A percentile compares a stretch with the other conserved stretches of the same genome.
These are phyloP conservation scores for Elgaria multicarinata DNA, from an alignment of 2,113 vertebrate species.

Conservation along the genomic window DNA sequence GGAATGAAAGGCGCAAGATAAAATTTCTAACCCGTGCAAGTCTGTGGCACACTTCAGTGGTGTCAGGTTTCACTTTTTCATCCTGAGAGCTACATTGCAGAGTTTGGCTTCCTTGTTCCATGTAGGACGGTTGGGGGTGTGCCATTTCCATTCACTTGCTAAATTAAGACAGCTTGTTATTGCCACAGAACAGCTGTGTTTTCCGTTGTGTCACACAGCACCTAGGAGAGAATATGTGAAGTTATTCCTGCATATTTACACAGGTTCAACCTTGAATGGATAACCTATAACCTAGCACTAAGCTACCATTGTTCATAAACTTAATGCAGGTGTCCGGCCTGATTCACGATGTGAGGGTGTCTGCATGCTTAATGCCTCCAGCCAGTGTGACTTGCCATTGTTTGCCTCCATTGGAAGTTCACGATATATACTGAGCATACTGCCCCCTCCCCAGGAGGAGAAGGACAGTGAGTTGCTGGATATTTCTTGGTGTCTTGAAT, in stretches of 20 bases:
- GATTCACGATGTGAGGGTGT: constrained; percentile 28
- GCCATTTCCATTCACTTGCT: constrained; percentile 24
- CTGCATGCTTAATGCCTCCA: constrained; percentile 23
- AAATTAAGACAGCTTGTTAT: constrained; percentile 51
- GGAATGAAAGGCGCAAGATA: background rate
- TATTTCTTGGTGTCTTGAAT: constrained; percentile 56
- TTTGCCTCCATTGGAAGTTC: constrained; percentile 39
- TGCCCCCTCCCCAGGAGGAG: constrained; percentile 41
- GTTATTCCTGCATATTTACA: background rate
- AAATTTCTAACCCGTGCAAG: background rate
- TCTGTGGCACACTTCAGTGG: background rate
- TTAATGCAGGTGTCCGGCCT: constrained; percentile 38
- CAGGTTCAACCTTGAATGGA: background rate
- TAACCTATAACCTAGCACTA: background rate
- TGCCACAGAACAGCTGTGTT: constrained; percentile 50
- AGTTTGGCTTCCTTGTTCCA: background rate
- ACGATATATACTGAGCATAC: constrained; percentile 31
- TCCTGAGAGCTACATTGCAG: background rate
- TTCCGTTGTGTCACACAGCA: background rate
- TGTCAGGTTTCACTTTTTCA: constrained; percentile 2
- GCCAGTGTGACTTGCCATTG: constrained; percentile 25
- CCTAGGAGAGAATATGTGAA: constrained; percentile 30
- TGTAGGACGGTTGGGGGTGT: background rate
- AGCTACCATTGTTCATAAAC: constrained; percentile 36
- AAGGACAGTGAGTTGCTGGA: constrained; percentile 50